phyloP scores from a whole-genome alignment of 2,888 invertebrate genomes.

The Heteropelma amictum region DNA sequence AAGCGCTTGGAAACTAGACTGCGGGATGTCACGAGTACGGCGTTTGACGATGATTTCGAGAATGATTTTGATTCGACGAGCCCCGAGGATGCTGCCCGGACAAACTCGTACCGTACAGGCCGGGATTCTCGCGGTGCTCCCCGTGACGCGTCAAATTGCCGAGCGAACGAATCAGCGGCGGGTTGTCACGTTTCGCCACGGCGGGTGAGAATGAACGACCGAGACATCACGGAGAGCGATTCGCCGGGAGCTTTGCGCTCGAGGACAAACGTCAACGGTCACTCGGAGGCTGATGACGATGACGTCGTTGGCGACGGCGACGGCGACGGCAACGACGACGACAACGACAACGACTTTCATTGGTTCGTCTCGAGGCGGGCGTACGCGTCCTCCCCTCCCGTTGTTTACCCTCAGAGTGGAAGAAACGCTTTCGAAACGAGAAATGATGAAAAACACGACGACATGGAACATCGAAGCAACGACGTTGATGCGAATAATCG shows the following conservation, averaged over 20 bases:
- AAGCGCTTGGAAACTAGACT: conserved; percentile 81
- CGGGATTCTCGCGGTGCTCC: no score
- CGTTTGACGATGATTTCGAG: conserved; percentile 81
- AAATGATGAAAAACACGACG: conserved; percentile 28
- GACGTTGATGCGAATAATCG: conserved; percentile 30
- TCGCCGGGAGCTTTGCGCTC: no score
- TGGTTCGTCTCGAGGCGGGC: conserved; percentile 3
- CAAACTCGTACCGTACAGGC: no score
- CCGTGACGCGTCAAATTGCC: no score
- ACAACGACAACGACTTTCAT: conserved; percentile 39
- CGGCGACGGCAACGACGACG: conserved; percentile 56
- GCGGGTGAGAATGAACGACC: no score
- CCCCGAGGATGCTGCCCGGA: no score
- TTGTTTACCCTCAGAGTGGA: neutral
- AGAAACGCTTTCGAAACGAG: conserved; percentile 24
- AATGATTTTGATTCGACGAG: conserved; percentile 78
- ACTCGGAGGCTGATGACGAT: no score
- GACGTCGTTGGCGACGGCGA: conserved; percentile 59
- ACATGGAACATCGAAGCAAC: conserved; percentile 5
- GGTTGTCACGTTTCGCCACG: no score
- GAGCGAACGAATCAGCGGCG: no score
- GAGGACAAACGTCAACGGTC: no score
- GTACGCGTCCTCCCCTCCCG: neutral
- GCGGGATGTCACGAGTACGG: conserved; percentile 80
- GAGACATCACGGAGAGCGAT: no score